Evolutionary conservation across 2,113 vertebrate genomes (phyloP).

Genomic region (Dipodomys spectabilis): DNA sequence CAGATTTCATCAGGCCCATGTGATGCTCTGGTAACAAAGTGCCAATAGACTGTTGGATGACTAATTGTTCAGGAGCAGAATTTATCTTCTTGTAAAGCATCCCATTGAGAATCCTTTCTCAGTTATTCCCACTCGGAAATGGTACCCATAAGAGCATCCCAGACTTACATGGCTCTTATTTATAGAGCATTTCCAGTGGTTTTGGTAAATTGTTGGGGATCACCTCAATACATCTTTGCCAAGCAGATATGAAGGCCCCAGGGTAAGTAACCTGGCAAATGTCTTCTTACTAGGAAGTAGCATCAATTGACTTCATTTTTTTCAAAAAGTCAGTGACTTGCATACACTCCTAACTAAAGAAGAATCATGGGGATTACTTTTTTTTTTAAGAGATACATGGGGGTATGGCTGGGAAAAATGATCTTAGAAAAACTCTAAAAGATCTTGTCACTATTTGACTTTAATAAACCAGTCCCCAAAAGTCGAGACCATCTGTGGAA

Average conservation of each 20-base stretch:
- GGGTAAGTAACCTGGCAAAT: too few relatives aligned
- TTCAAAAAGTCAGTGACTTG: not conserved
- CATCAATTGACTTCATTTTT: not conserved
- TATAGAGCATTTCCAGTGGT: not conserved
- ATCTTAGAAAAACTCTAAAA: not conserved
- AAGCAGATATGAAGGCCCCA: too few relatives aligned
- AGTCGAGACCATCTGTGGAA: not conserved
- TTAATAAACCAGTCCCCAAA: not conserved
- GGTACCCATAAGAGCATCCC: not conserved
- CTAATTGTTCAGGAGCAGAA: constrained; percentile 15
- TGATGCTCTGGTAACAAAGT: constrained; percentile 11
- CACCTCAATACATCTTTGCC: not conserved
- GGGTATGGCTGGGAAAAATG: not conserved
- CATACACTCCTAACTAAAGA: not conserved
- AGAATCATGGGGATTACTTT: not conserved
- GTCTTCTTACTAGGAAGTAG: not conserved
- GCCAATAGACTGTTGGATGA: not conserved
- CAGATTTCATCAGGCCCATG: constrained; percentile 61
- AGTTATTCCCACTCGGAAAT: not conserved
- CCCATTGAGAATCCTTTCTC: constrained; percentile 9
- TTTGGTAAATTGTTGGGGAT: not conserved
- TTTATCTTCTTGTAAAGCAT: not conserved
- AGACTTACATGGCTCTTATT: not conserved
- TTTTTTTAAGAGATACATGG: not conserved
- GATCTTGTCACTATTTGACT: not conserved